Base-by-base conservation (phyloP, 2,113 vertebrate species). In the Ornithorhynchus anatinus region DNA sequence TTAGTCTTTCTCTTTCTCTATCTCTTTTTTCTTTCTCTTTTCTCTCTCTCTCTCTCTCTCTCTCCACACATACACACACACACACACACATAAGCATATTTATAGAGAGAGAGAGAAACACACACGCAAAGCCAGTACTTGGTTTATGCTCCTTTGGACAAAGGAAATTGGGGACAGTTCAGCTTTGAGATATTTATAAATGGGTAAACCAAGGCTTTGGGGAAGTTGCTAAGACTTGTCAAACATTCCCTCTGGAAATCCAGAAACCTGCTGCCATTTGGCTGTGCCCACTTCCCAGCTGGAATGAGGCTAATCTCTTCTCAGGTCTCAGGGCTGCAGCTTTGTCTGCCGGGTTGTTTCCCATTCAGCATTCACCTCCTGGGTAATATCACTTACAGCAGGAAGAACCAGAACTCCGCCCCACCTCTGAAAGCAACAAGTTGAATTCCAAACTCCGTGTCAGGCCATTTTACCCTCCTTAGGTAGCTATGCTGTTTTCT, bases 151-250 rank as follows among this genome's bases (percentile, higher is more conserved):
- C 23, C 62, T 72, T 39, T 39, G 69, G 40, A 52, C 52, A 75
- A n/a, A 58, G 39, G 13, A 52, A 47, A 36, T 19, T n/a, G 25
- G 79, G 53, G 37, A 48, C 61, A 70, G 75, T 75, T 72, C 67
- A 85, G 81, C 79, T 81, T 57, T 52, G 59, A 67, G 75, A 61
- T 80, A 75, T 79, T 84, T 84, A 81, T 80, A 81, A 81, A 70
- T 72, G 74, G 57, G 53, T 74, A 79, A 80, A 86, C 66, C 39
- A 64, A 75, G 58, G 66, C 72, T 75, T 59, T 54, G 64, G 72
- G 47, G 74, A 84, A 40, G 14, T 27, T 65, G 36, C 53, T 48
- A n/a, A 3, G 1, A 25, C 58, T 60, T 27, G 48, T 66, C 23
- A 62, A 59, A 50, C 64, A 7, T 48, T 78, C 42, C 65, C 65